A percentile compares a stretch with the other conserved stretches of the same genome.
Conservation (phyloP, 2,888 invertebrate genomes). For the Andricus curvator region DNA sequence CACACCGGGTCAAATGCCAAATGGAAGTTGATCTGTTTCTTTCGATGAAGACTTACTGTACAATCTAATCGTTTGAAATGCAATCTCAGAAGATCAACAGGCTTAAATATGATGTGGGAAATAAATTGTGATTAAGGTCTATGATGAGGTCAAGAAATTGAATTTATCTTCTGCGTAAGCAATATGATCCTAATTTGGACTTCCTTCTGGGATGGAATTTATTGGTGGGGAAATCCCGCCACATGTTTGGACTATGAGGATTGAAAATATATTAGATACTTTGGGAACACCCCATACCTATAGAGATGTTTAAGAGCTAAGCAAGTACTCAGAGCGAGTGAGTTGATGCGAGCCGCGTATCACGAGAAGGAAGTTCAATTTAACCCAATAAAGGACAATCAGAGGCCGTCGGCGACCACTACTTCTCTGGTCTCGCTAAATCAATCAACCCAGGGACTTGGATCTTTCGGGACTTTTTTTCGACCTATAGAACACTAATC, state of each 20-base stretch:
- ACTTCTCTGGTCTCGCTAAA: slow-evolving; percentile 69
- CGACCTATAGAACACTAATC: slow-evolving; percentile 56
- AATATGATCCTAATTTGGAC: slow-evolving; percentile 13
- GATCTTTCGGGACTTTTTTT: slow-evolving; percentile 66
- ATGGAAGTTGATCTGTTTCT: slow-evolving; percentile 23
- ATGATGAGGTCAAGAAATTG: slow-evolving; percentile 26
- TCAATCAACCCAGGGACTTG: slow-evolving; percentile 67
- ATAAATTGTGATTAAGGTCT: slow-evolving; percentile 29
- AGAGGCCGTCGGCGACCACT: slow-evolving; percentile 77
- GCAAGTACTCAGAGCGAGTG: slow-evolving; percentile 75
- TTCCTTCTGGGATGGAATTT: slow-evolving; percentile 5
- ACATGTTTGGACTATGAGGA: not conserved
- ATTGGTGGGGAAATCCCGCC: slow-evolving; percentile 2
- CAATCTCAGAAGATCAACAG: slow-evolving; percentile 28
- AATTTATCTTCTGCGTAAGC: not conserved
- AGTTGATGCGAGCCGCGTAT: slow-evolving; percentile 78
- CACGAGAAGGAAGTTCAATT: slow-evolving; percentile 79
- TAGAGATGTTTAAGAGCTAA: slow-evolving; percentile 77
- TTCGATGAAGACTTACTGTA: not conserved
- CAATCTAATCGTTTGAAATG: slow-evolving; percentile 31
- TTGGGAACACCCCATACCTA: slow-evolving; percentile 76
- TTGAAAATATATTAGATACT: slow-evolving; percentile 58
- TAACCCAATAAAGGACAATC: slow-evolving; percentile 79
- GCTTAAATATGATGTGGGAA: slow-evolving; percentile 16
- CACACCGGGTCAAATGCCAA: slow-evolving; percentile 14